These are phyloP conservation scores for Promerops cafer DNA, from an alignment of 2,113 vertebrate species.

Conservation along the genomic window DNA sequence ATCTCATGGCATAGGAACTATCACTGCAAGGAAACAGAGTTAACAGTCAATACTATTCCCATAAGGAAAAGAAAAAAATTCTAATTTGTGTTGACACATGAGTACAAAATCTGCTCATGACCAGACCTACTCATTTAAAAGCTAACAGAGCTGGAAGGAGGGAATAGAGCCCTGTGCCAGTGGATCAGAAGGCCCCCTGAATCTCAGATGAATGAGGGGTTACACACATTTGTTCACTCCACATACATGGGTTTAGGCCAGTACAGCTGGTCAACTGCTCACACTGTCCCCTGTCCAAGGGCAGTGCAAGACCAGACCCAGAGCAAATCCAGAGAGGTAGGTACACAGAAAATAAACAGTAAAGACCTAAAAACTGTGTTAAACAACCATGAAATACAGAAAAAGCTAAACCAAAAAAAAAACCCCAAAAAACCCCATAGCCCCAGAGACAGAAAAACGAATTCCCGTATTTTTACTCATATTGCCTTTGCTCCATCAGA, in stretches of 20 bases:
- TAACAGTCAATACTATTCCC: neutral
- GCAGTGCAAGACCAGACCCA: neutral
- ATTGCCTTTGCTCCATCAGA: neutral
- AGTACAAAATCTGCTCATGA: neutral
- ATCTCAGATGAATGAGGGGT: too few species aligned
- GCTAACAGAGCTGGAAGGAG: too few species aligned
- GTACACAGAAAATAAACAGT: neutral
- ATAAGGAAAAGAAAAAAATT: neutral
- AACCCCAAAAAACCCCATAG: neutral
- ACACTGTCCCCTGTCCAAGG: neutral
- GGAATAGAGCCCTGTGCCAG: neutral
- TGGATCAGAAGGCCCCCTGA: neutral
- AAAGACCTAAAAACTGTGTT: neutral
- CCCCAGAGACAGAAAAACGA: neutral
- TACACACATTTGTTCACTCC: neutral
- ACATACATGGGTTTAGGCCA: rapidly evolving
- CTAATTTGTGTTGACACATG: neutral
- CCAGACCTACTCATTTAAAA: neutral
- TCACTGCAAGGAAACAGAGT: neutral
- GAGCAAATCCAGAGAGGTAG: neutral
- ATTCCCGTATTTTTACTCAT: neutral
- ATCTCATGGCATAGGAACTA: neutral
- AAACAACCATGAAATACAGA: neutral
- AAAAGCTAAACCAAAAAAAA: neutral
- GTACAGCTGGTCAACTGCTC: neutral